Conservation (phyloP, 2,888 invertebrate species). For the Torymus auratus region DNA sequence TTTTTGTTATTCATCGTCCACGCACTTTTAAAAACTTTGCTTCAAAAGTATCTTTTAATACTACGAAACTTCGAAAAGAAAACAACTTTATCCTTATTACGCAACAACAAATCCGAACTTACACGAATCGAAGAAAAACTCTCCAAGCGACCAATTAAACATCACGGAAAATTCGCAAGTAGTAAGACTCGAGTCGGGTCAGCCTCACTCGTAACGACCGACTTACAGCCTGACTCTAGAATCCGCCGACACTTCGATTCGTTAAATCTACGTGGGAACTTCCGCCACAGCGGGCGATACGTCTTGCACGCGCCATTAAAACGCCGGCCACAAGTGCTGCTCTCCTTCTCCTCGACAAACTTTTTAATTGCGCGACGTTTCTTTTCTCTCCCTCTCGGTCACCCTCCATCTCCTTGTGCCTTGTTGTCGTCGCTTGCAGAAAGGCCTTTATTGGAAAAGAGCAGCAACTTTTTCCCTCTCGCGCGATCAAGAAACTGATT, state of each 20-base stretch:
- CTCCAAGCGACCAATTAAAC: background rate
- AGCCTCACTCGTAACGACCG: background rate
- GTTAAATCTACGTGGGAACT: conserved; percentile 11
- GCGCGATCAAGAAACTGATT: background rate
- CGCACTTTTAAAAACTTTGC: no score
- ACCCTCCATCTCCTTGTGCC: background rate
- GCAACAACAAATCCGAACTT: no score
- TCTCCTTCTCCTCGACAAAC: background rate
- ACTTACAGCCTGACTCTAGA: background rate
- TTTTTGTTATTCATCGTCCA: no score
- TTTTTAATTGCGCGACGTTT: conserved; percentile 39
- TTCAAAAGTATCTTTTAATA: no score
- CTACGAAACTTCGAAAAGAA: no score
- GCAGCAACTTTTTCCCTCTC: background rate
- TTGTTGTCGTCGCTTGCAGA: background rate
- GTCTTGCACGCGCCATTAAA: conserved; percentile 19
- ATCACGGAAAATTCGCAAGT: background rate
- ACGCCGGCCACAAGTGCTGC: background rate
- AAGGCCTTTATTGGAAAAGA: background rate
- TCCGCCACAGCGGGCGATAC: background rate
- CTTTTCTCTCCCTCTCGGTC: background rate
- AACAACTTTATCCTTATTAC: no score
- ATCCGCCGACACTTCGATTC: background rate
- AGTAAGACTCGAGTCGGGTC: background rate
- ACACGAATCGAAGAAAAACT: background rate